Evolutionary conservation across 1,140 invertebrate genomes (phyloP).

Genomic region (Plectrocnemia conspersa): DNA sequence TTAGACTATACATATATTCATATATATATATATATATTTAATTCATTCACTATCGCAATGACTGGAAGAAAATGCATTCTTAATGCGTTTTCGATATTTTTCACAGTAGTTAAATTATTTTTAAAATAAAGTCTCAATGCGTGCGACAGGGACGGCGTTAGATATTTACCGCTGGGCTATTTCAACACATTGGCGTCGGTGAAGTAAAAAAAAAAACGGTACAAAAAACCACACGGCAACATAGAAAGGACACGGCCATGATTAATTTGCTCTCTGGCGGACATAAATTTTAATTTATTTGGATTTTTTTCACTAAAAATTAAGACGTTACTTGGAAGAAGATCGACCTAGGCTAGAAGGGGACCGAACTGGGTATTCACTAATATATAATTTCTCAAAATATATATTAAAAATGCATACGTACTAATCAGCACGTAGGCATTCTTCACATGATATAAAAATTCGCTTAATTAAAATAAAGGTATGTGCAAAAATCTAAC

Average conservation of each 20-base stretch:
- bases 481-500: no score
- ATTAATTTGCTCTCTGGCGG: slow-evolving; percentile 33
- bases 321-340: slow-evolving; percentile 26
- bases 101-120: no score
- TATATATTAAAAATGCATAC: no score
- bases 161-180: slow-evolving; percentile 1
- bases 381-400: no score
- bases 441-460: no score
- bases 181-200: slow-evolving; percentile 17
- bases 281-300: slow-evolving; percentile 34
- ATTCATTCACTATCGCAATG: no score
- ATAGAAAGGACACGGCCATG: slow-evolving; percentile 30
- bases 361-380: slow-evolving; percentile 1
- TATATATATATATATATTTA: slow-evolving; percentile 7
- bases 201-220: slow-evolving; percentile 24
- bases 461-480: no score
- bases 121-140: no score
- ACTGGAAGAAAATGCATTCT: background rate
- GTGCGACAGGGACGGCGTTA: slow-evolving; percentile 14
- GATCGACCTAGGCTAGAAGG: slow-evolving; percentile 15
- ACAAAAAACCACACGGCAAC: slow-evolving; percentile 31
- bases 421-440: no score
- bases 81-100: no score
- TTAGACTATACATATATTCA: slow-evolving; percentile 12
- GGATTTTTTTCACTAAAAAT: slow-evolving; percentile 32